Conservation (phyloP, 1,140 invertebrate species). For the Aphis craccivora region DNA sequence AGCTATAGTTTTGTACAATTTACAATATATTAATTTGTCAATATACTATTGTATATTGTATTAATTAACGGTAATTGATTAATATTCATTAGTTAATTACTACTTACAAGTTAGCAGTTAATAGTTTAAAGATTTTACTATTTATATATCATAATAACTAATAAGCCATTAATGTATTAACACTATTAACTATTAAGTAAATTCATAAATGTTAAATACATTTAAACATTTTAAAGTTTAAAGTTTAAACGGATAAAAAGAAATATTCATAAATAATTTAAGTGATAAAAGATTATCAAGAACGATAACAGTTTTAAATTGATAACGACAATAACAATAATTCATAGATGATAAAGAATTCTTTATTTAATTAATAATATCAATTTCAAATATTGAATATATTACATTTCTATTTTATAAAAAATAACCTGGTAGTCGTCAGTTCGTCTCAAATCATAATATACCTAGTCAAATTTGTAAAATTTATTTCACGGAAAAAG, state of each 20-base stretch:
- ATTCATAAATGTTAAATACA: background rate
- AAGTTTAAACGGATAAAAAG: background rate
- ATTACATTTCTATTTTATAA: no score
- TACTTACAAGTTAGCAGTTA: background rate
- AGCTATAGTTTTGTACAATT: background rate
- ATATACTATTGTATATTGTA: background rate
- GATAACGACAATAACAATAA: background rate
- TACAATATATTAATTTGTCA: background rate
- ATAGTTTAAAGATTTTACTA: background rate
- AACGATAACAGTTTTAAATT: background rate
- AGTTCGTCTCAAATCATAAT: no score
- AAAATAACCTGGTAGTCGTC: no score
- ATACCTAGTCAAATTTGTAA: no score
- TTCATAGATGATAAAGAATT: no score
- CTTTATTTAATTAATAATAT: no score
- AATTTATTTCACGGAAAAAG: no score
- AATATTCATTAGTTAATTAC: background rate
- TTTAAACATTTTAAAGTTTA: no score
- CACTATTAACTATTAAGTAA: background rate
- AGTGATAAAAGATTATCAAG: background rate
- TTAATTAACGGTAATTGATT: background rate
- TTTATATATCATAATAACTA: background rate
- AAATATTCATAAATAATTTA: background rate
- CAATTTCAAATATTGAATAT: no score
- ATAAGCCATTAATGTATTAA: no score